A percentile compares a stretch with the other conserved stretches of the same genome.
phyloP scores from a whole-genome alignment of 2,113 vertebrate species.

The Sisor rabdophorus region DNA sequence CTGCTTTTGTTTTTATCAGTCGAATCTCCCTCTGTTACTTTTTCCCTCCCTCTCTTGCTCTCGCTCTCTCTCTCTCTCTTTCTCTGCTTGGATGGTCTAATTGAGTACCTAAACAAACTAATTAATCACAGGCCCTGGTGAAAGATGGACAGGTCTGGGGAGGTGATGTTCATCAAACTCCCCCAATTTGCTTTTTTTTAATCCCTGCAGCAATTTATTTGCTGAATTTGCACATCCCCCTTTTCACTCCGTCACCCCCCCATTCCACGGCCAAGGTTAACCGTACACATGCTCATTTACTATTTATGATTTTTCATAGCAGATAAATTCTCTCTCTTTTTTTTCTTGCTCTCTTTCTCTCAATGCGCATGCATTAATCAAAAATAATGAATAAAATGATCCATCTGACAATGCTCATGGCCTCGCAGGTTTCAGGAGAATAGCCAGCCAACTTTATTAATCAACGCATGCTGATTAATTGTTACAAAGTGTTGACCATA shows the following conservation, averaged over 20 bases:
- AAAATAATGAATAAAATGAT: conserved; percentile 99
- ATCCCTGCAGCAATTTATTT: conserved; percentile 84
- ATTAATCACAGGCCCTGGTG: conserved; percentile 86
- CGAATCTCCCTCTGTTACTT: conserved; percentile 61
- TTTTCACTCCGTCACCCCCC: conserved; percentile 61
- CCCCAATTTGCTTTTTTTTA: conserved; percentile 84
- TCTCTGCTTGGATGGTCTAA: conserved; percentile 88
- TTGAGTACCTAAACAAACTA: conserved; percentile 98
- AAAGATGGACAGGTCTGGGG: conserved; percentile 92
- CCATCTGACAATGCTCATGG: conserved; percentile 94
- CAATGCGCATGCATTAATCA: conserved; percentile 98
- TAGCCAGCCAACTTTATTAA: conserved; percentile 99
- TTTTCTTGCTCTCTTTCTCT: conserved; percentile 59
- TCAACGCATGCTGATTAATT: conserved; percentile 97
- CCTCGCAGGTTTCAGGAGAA: conserved; percentile 95
- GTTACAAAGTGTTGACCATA: conserved; percentile 96
- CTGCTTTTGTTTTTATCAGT: conserved; percentile 66
- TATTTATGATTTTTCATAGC: conserved; percentile 99
- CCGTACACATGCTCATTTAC: conserved; percentile 93
- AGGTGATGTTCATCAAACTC: conserved; percentile 92
- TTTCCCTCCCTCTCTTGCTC: conserved; percentile 40
- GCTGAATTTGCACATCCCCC: conserved; percentile 84
- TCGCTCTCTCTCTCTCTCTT: conserved; percentile 62
- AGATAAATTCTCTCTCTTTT: conserved; percentile 66
- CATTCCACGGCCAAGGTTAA: conserved; percentile 93